Conservation (phyloP, 2,113 vertebrate species). For the Hypomesus transpacificus region DNA sequence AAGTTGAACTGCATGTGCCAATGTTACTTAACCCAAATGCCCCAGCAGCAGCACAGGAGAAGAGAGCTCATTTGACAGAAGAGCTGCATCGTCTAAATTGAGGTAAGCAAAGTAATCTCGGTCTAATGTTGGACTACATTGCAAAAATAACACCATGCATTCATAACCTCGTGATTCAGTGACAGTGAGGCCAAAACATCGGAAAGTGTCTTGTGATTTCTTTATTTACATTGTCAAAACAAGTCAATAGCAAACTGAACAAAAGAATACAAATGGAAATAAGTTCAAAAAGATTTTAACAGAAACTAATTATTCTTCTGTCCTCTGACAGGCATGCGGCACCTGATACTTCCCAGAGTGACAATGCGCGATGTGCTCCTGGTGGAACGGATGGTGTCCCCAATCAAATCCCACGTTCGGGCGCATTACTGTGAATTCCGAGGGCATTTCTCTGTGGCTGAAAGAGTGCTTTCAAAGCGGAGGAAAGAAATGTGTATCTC, state of each 20-base stretch:
- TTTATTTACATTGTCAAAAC: neutral
- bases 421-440: too few species aligned
- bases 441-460: too few species aligned
- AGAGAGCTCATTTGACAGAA: neutral
- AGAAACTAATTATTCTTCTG: neutral
- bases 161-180: too few species aligned
- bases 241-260: neutral
- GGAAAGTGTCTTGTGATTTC: neutral
- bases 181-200: neutral
- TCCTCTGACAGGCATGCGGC: neutral
- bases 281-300: constrained; percentile 5
- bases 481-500: too few species aligned
- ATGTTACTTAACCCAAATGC: too few species aligned
- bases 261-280: neutral
- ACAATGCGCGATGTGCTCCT: neutral
- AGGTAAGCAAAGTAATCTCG: too few species aligned
- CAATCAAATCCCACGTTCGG: too few species aligned
- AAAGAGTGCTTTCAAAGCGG: too few species aligned
- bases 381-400: neutral
- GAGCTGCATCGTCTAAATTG: neutral
- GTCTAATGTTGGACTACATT: too few species aligned
- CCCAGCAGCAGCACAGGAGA: too few species aligned
- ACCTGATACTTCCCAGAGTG: neutral
- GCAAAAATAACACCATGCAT: too few species aligned
- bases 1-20: constrained; percentile 2